phyloP scores from a whole-genome alignment of 2,797 vertebrate genomes.

The Argyrosomus regius region DNA sequence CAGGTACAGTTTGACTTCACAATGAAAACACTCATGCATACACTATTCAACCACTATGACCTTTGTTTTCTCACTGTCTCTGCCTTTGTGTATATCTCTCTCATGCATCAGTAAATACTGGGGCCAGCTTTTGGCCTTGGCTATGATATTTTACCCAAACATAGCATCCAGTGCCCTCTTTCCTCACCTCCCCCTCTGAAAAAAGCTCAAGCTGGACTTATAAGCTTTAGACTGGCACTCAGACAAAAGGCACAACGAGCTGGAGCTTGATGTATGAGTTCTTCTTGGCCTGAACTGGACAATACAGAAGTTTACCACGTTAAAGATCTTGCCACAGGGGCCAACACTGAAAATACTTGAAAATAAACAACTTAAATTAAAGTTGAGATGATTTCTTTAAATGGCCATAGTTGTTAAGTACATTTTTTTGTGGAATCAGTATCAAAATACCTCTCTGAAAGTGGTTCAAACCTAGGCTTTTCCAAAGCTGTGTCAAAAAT shows the following conservation, averaged over 20 bases:
- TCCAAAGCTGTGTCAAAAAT: slow-evolving; percentile 29
- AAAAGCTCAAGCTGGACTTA: slow-evolving; percentile 51
- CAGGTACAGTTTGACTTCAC: slow-evolving; percentile 1
- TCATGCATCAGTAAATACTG: slow-evolving; percentile 21
- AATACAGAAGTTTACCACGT: slow-evolving; percentile 5
- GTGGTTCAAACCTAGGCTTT: slow-evolving; percentile 12
- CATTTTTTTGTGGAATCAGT: slow-evolving; percentile 10
- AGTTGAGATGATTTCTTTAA: slow-evolving; percentile 18
- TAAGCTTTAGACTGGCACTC: slow-evolving; percentile 61
- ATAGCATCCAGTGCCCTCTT: slow-evolving; percentile 58
- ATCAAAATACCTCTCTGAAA: slow-evolving; percentile 35
- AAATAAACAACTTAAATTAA: slow-evolving; percentile 11
- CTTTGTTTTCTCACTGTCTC: neutral
- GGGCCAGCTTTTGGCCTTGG: slow-evolving; percentile 53
- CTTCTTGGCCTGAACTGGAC: slow-evolving; percentile 37
- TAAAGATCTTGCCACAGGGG: neutral
- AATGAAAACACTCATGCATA: neutral
- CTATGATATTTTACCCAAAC: slow-evolving; percentile 71
- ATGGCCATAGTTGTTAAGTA: slow-evolving; percentile 13
- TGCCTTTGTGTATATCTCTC: slow-evolving; percentile 7
- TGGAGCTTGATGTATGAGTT: slow-evolving; percentile 38
- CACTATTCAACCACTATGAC: neutral
- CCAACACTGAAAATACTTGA: slow-evolving; percentile 5
- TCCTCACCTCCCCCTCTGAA: slow-evolving; percentile 39
- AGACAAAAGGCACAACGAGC: slow-evolving; percentile 48